Evolutionary conservation across 2,888 invertebrate species (phyloP).

Genomic region (Zeuzera pyrina): DNA sequence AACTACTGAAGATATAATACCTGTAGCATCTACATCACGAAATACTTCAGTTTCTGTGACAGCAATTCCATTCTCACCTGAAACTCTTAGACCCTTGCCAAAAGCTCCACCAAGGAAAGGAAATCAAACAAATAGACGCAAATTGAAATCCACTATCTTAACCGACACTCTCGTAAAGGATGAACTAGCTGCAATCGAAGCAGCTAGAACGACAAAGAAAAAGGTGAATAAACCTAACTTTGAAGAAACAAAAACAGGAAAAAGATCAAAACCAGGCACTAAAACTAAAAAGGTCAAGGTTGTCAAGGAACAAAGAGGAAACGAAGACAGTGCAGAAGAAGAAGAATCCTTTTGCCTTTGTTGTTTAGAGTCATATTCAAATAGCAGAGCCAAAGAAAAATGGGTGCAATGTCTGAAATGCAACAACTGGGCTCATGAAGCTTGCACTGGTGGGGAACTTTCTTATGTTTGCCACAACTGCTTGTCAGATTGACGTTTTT

Average conservation of each 20-base stretch:
- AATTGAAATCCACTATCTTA: constrained; percentile 21
- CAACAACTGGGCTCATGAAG: constrained; percentile 10
- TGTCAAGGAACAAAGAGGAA: constrained; percentile 6
- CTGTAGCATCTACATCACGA: background rate
- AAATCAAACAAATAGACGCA: constrained; percentile 20
- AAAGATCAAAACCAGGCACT: constrained; percentile 10
- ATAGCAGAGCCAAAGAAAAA: constrained; percentile 12
- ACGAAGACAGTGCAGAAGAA: no score
- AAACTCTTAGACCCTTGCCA: constrained; percentile 15
- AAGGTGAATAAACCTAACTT: constrained; percentile 17
- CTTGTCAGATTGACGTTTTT: background rate
- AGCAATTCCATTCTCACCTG: background rate
- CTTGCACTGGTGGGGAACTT: constrained; percentile 3
- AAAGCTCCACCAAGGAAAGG: constrained; percentile 21
- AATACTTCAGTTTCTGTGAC: background rate
- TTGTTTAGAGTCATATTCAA: no score
- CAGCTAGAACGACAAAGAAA: constrained; percentile 14
- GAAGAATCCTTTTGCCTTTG: constrained; percentile 10
- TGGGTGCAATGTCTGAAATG: constrained; percentile 13
- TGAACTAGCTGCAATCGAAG: constrained; percentile 22
- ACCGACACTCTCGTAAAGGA: constrained; percentile 23
- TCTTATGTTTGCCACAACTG: constrained; percentile 7
- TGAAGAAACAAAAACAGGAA: constrained; percentile 9
- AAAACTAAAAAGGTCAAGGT: constrained; percentile 6
- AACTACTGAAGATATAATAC: no score